Conservation (phyloP, 2,888 invertebrate genomes). For the Cheilosia scutellata region DNA sequence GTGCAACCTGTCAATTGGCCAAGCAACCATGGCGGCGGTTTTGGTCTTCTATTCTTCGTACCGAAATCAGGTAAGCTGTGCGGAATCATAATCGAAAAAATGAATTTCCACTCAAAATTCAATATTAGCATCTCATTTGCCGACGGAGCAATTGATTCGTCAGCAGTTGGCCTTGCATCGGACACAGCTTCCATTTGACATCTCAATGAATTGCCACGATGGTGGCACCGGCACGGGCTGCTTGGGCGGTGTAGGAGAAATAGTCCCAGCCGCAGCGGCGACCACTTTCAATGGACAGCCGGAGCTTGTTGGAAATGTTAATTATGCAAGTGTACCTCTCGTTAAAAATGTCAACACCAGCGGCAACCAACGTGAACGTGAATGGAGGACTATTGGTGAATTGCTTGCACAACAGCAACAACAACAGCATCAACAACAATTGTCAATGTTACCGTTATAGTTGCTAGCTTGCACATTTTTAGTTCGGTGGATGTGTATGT, state of each 20-base stretch:
- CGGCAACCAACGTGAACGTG: background rate
- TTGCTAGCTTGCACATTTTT: slow-evolving; percentile 35
- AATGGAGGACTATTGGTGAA: slow-evolving; percentile 37
- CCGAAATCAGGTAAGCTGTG: slow-evolving; percentile 53
- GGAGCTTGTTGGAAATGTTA: slow-evolving; percentile 50
- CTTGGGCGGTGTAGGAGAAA: background rate
- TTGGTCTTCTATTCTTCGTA: slow-evolving; percentile 61
- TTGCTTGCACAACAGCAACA: slow-evolving; percentile 40
- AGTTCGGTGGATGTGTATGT: background rate
- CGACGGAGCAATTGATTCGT: slow-evolving; percentile 65
- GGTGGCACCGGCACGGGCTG: slow-evolving; percentile 1
- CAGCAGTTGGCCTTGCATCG: slow-evolving; percentile 58
- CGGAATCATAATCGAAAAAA: slow-evolving; percentile 32
- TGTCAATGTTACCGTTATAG: slow-evolving; percentile 42
- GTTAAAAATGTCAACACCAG: slow-evolving; percentile 53
- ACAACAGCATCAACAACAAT: slow-evolving; percentile 38
- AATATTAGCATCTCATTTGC: slow-evolving; percentile 71
- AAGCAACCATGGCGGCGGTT: slow-evolving; percentile 24
- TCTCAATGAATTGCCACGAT: slow-evolving; percentile 52
- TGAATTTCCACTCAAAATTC: slow-evolving; percentile 55
- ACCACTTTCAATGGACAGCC: slow-evolving; percentile 25
- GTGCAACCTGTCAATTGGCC: slow-evolving; percentile 40
- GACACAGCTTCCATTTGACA: slow-evolving; percentile 61
- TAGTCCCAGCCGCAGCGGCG: background rate
- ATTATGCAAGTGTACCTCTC: slow-evolving; percentile 59